Percentiles rank a stretch among this genome's conserved stretches.
These are phyloP conservation scores for Microctenopoma lineatum DNA, from an alignment of 2,797 vertebrate species.

Conservation along the genomic window DNA sequence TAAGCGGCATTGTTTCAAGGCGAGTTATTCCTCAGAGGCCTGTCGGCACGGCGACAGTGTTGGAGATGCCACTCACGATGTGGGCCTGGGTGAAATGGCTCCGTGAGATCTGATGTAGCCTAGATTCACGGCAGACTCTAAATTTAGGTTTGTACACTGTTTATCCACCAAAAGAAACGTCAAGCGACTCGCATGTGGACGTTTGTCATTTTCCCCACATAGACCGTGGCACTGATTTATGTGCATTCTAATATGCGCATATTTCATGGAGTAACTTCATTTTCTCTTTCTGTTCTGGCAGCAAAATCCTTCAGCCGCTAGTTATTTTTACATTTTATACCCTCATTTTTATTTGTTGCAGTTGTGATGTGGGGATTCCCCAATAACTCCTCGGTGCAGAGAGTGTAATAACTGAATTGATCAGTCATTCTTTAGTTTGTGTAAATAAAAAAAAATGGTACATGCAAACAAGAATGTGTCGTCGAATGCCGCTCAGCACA, in stretches of 20 bases:
- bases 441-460: no score
- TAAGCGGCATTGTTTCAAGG: conserved; percentile 48
- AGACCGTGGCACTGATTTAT: conserved; percentile 4
- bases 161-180: conserved; percentile 32
- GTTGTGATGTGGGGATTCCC: background rate
- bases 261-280: background rate
- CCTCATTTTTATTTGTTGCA: background rate
- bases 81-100: conserved; percentile 32
- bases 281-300: background rate
- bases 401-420: background rate
- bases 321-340: conserved; percentile 6
- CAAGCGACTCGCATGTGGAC: conserved; percentile 22
- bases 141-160: conserved; percentile 63
- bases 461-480: no score
- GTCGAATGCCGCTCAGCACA: no score
- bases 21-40: conserved; percentile 47
- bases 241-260: background rate
- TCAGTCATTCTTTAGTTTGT: no score
- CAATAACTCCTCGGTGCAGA: background rate
- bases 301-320: background rate
- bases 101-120: conserved; percentile 59
- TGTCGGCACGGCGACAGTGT: conserved; percentile 37
- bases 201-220: conserved; percentile 19
- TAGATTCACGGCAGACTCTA: conserved; percentile 52
- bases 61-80: conserved; percentile 55